These are phyloP conservation scores for Cataglyphis cursor DNA, from an alignment of 2,888 invertebrate genomes.

Conservation along the genomic window DNA sequence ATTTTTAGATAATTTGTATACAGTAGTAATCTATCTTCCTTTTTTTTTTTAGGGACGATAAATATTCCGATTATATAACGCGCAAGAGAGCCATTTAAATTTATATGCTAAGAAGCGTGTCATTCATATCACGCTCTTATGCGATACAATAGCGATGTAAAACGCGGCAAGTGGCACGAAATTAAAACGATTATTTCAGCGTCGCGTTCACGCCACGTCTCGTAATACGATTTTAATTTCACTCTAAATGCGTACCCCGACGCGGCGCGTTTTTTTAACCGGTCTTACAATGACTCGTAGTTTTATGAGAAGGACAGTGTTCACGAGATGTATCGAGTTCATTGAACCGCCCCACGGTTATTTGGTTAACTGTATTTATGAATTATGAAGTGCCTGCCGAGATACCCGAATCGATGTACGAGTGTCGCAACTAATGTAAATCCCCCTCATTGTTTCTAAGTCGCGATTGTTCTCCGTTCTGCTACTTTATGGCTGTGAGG, in stretches of 20 bases:
- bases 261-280: slow-evolving; percentile 54
- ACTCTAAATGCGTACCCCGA: slow-evolving; percentile 51
- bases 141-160: slow-evolving; percentile 9
- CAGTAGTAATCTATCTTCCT: not conserved
- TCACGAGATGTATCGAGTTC: slow-evolving; percentile 68
- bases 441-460: slow-evolving; percentile 18
- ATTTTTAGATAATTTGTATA: slow-evolving; percentile 8
- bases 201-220: slow-evolving; percentile 32
- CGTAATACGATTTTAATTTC: slow-evolving; percentile 66
- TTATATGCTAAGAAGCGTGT: slow-evolving; percentile 5
- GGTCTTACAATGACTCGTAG: slow-evolving; percentile 56
- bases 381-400: slow-evolving; percentile 62
- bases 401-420: slow-evolving; percentile 33
- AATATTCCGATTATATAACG: not conserved
- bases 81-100: not conserved
- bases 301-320: slow-evolving; percentile 61
- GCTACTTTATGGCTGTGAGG: not conserved
- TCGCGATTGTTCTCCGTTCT: slow-evolving; percentile 17
- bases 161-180: slow-evolving; percentile 6
- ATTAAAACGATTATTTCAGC: slow-evolving; percentile 14
- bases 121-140: not conserved
- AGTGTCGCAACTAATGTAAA: slow-evolving; percentile 16
- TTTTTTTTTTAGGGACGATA: not conserved
- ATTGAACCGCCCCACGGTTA: slow-evolving; percentile 73
- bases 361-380: slow-evolving; percentile 76